A percentile compares a stretch with the other conserved stretches of the same genome.
Evolutionary conservation across 2,113 vertebrate genomes (phyloP).

Genomic region (Tauraco erythrolophus): DNA sequence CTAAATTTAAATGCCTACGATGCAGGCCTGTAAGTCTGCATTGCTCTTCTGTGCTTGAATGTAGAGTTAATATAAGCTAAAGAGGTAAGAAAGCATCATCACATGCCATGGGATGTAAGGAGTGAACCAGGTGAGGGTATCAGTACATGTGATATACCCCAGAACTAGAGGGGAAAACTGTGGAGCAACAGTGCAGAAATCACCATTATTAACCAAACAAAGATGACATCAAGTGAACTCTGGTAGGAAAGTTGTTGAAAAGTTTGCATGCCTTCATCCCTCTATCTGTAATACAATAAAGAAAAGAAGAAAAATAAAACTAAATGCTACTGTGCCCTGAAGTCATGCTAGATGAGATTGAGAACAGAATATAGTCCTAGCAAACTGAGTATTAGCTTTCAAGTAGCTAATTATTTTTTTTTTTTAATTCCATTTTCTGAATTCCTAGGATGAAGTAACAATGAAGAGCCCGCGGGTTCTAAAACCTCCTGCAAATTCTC

Average conservation of each 20-base stretch:
- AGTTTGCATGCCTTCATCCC: background rate
- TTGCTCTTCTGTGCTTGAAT: background rate
- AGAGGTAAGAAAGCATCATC: background rate
- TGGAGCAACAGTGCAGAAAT: background rate
- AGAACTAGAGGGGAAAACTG: background rate
- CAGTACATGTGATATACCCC: fast-evolving
- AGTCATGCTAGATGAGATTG: background rate
- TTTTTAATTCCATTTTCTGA: background rate
- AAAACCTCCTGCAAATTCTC: background rate
- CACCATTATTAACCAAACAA: background rate
- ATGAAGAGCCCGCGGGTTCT: background rate
- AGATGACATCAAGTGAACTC: background rate
- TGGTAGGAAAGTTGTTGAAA: background rate
- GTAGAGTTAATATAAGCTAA: background rate
- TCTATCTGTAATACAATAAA: background rate
- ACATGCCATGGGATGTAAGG: background rate
- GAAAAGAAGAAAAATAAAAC: background rate
- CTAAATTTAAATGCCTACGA: background rate
- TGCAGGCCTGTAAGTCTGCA: background rate
- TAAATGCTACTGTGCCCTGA: background rate
- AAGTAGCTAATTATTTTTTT: background rate
- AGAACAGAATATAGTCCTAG: background rate
- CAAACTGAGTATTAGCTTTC: background rate
- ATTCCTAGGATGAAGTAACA: background rate
- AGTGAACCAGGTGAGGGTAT: background rate